Evolutionary conservation across 2,113 vertebrate species (phyloP), one percentile per base, ranked within the genome.

Genomic region (Cygnus buccinator): DNA sequence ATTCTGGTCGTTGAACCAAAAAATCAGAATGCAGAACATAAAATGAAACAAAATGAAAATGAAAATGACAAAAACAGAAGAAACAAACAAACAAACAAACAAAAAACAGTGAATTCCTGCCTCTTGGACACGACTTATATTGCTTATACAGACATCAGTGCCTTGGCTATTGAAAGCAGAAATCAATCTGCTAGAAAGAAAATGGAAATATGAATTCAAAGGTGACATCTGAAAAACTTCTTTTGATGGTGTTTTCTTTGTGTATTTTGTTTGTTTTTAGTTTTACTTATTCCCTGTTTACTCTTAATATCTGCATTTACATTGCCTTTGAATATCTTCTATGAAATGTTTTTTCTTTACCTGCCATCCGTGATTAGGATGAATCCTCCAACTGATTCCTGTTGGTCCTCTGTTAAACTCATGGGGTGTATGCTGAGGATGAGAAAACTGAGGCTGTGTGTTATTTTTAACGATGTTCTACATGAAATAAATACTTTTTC

Each of bases 401-500:
- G 29, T 23, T 13, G 35, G 10, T 71, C 17, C n/a, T 48, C 66
- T 87, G 25, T 35, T 59, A 71, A 89, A 84, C 72, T 25, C 4
- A 84, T 7, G 7, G 4, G 1, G 2, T 87, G 3, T 22, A 81
- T 72, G 19, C 43, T 61, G 44, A 16, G 19, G 25, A 75, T 41
- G 17, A 57, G 25, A 63, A 21, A 90, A 78, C 33, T 16, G 61
- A 57, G 22, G 3, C 71, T 68, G 18, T 84, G 20, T 57, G 57
- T 13, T 89, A 57, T 43, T 82, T 88, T 1, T n/a, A 81, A 72
- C 43, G 72, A 14, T 3, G 58, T 37, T 41, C 66, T 44, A 82
- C 63, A 71, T 10, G 35, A 76, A 95, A 94, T 75, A 86, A 48
- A 52, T 71, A 57, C 67, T 86, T 94, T 68, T 95, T 78, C 98